A percentile compares a stretch with the other conserved stretches of the same genome.
phyloP scores from a whole-genome alignment of 2,797 vertebrate species.

The Heteromormyrus szaboi region DNA sequence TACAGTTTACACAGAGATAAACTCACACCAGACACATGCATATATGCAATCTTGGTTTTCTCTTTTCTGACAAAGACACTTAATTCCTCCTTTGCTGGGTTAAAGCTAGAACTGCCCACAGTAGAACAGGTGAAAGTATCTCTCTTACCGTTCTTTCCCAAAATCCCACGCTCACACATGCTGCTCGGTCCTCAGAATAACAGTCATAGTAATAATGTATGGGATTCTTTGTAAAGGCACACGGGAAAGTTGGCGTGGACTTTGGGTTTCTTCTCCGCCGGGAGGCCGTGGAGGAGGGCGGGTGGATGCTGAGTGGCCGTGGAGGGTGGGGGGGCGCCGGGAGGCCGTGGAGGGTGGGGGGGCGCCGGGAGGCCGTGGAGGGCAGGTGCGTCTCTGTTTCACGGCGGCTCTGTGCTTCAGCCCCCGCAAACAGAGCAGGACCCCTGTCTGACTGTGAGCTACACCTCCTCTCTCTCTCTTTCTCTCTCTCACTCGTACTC shows the following conservation, averaged over 20 bases:
- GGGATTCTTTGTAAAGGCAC: background rate
- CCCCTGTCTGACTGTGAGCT: constrained; percentile 5
- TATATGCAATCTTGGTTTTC: background rate
- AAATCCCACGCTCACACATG: background rate
- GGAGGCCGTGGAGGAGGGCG: background rate
- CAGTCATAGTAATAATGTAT: background rate
- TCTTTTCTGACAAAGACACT: background rate
- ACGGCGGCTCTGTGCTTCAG: background rate
- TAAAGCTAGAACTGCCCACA: background rate
- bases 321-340: background rate
- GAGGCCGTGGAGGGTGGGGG: background rate
- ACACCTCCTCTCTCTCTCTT: background rate
- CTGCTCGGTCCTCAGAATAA: background rate
- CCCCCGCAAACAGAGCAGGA: background rate
- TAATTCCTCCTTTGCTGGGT: background rate
- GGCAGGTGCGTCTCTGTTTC: background rate
- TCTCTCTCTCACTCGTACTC: background rate
- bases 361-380: too few relatives aligned
- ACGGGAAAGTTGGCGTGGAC: background rate
- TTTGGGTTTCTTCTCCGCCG: background rate
- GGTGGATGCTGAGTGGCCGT: background rate
- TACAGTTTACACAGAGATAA: background rate
- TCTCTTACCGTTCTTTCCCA: background rate
- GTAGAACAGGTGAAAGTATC: background rate
- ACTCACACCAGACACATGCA: constrained; percentile 7